phyloP scores from a whole-genome alignment of 2,888 invertebrate genomes.

The Halictus quadricinctus region DNA sequence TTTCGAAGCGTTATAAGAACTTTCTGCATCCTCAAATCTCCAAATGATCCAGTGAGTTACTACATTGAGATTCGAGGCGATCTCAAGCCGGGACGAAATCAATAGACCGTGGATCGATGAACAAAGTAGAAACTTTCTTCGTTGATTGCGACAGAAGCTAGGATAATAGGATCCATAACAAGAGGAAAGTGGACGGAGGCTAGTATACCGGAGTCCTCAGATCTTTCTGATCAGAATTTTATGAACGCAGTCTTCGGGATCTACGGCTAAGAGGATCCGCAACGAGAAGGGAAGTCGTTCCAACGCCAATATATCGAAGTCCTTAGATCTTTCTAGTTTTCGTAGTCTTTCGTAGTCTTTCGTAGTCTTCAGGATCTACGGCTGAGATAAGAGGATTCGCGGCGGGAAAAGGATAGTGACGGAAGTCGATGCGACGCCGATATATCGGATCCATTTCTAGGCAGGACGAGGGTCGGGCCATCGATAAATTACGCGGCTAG shows the following conservation, averaged over 20 bases:
- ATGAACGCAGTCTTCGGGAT: not conserved
- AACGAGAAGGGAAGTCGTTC: not conserved
- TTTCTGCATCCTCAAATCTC: not conserved
- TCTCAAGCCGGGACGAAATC: too few relatives aligned
- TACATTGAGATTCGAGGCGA: too few relatives aligned
- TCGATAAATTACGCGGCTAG: conserved; percentile 51
- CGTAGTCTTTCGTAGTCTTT: too few relatives aligned
- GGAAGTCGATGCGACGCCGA: conserved; percentile 48
- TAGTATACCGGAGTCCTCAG: not conserved
- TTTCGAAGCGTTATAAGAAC: too few relatives aligned
- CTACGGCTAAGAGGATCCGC: not conserved
- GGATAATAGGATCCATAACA: not conserved
- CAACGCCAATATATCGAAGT: too few relatives aligned
- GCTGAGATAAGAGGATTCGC: not conserved
- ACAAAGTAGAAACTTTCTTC: too few relatives aligned
- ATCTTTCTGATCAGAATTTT: not conserved
- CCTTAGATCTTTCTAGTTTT: not conserved
- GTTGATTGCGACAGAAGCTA: not conserved
- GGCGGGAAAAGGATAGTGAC: conserved; percentile 27
- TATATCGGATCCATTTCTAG: conserved; percentile 9
- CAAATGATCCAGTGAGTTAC: not conserved
- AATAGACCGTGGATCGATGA: too few relatives aligned
- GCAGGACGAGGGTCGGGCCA: conserved; percentile 34
- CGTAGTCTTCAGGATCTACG: conserved; percentile 1
- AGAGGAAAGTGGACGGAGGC: not conserved